These are phyloP conservation scores for Selene dorsalis DNA, from an alignment of 2,797 vertebrate genomes.

Conservation along the genomic window DNA sequence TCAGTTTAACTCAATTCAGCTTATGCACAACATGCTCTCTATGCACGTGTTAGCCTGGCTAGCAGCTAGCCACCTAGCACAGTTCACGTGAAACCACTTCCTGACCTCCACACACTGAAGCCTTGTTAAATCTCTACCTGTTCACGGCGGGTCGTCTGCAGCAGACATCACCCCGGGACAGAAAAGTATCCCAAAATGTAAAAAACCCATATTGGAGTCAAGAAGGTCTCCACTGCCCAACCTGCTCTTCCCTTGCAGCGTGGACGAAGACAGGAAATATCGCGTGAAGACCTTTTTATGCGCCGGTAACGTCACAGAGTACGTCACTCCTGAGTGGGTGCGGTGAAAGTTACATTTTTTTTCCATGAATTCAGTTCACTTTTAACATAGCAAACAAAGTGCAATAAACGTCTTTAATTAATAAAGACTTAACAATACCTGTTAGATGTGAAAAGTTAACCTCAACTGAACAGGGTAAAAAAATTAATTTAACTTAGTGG, in stretches of 20 bases:
- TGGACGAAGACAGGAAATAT: constrained; percentile 9
- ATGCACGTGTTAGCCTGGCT: constrained; percentile 62
- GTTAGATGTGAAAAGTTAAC: no score
- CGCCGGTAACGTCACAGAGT: constrained; percentile 22
- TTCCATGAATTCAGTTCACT: no score
- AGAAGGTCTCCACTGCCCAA: no score
- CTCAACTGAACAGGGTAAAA: no score
- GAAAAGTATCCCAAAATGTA: rapidly evolving
- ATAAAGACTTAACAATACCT: neutral
- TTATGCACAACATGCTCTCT: neutral
- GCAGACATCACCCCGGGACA: rapidly evolving
- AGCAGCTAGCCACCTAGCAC: constrained; percentile 36
- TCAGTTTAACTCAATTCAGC: no score
- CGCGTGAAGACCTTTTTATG: constrained; percentile 34
- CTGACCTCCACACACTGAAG: rapidly evolving
- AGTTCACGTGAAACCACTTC: rapidly evolving
- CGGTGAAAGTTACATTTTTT: neutral
- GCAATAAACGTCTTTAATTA: neutral
- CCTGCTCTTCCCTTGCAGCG: no score
- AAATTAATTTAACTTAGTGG: no score
- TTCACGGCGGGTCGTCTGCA: constrained; percentile 43
- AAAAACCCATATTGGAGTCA: rapidly evolving
- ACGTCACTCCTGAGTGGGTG: constrained; percentile 48
- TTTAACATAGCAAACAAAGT: neutral
- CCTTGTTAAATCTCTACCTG: constrained; percentile 5